Evolutionary conservation across 2,113 vertebrate genomes (phyloP), one percentile per base, ranked within the genome.

Genomic region (Nerophis ophidion): DNA sequence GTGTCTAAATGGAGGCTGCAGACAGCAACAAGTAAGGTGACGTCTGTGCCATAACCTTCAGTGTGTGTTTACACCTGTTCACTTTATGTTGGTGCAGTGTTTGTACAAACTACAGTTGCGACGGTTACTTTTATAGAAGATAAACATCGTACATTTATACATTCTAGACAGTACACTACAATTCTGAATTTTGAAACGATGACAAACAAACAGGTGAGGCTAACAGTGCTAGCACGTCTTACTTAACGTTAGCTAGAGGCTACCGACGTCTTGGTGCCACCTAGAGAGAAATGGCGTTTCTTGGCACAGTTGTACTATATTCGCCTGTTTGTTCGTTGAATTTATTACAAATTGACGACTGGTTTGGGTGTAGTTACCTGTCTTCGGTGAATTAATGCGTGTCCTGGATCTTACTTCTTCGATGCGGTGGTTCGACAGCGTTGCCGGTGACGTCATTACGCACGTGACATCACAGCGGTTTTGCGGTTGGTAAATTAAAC

Each of bases 361-460:
- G 26, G 8, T 19, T 1, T 3, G 8, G 42, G 5, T 57, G 19
- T 0, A 9, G 16, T 74, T 69, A 81, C 76, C 72, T 74, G 55
- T 8, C 19, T 48, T 42, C 4, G 5, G 12, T 14, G 2, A 19
- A 33, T 47, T 44, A 44, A 9, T 6, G 46, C 33, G 40, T 51
- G 15, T 16, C 45, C 66, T 53, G 9, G 3, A 17, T 33, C 52
- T 1, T 16, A 36, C 19, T 55, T 34, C 4, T 6, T 19, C 4
- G 5, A 10, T 42, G 16, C 0, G 1, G 45, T 34, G 7, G 40
- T 33, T 60, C 55, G 49, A 75, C 51, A 47, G n/a, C 10, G 55
- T 8, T 35, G 42, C 4, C 6, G 42, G n/a, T 8, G 17, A 77
- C 83, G 81, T 85, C 76, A 85, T 72, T 34, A 67, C 80, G 80